Base-by-base conservation (phyloP, 1,140 invertebrate genomes). In the Drosophila ananassae region DNA sequence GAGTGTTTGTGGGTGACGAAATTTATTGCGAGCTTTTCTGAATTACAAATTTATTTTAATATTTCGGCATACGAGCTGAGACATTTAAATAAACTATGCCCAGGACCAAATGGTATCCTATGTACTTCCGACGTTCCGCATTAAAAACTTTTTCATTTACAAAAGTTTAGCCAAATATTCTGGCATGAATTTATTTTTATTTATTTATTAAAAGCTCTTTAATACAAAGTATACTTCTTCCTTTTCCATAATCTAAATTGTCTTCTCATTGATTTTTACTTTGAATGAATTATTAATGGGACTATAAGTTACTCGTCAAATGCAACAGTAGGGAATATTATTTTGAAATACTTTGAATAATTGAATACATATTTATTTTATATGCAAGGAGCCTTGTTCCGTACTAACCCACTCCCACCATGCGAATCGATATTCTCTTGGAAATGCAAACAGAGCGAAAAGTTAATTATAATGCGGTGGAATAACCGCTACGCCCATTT, bases 1-100 rank as follows among this genome's bases (percentile, higher is more conserved):
- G 37, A 22, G 21, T 58, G 24, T 63, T 44, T 55, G 51, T 58
- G 64, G 72, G 62, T 76, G 79, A 68, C 73, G 64, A 74, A 85
- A 82, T 85, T 85, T 81, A 85, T 87, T 74, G 82, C 74, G 39
- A 67, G 81, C 74, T 81, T 68, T 87, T 87, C 21, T 85, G 81
- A 77, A 87, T 85, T 81, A 85, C 81, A 85, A 85, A 85, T 85
- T 87, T 85, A 85, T 87, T 84, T 84, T 77, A 84, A 84, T 87
- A 73, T 85, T 85, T 74, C 55, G 57, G 34, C 22, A 69, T 50
- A 52, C 77, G 41, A 47, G 51, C 47, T 32, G 44, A 17, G 41
- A 63, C 48, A 76, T 56, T 77, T 77, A 69, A 79, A 79, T 79
- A 79, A 63, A 57, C 46, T 47, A 54, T 50, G 25, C 50, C 21